A percentile compares a stretch with the other conserved stretches of the same genome.
These are phyloP conservation scores for Spondyliosoma cantharus DNA, from an alignment of 2,797 vertebrate species.

Conservation along the genomic window DNA sequence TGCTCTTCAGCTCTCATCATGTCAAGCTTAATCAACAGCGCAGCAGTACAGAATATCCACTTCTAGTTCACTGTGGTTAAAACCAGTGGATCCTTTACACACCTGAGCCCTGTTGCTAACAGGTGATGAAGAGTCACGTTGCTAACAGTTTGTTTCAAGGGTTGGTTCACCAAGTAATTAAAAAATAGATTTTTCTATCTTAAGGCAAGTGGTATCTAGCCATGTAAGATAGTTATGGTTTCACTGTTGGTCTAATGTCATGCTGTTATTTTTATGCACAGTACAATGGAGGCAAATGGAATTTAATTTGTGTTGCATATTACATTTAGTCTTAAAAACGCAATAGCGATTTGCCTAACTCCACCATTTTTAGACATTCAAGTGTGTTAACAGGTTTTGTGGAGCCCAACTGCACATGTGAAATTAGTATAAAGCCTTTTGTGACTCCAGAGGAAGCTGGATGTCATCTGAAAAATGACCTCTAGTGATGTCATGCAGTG, in stretches of 20 bases:
- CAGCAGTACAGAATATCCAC: conserved; percentile 45
- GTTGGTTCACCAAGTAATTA: conserved; percentile 1
- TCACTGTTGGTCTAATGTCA: too few relatives aligned
- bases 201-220: background rate
- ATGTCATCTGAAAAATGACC: too few relatives aligned
- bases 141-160: background rate
- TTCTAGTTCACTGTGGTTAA: conserved; percentile 46
- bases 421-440: too few relatives aligned
- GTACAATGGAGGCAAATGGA: background rate
- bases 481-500: too few relatives aligned
- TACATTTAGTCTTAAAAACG: background rate
- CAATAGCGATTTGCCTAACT: background rate
- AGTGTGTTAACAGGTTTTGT: too few relatives aligned
- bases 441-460: too few relatives aligned
- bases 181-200: background rate
- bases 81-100: conserved; percentile 30
- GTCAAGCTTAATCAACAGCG: conserved; percentile 68
- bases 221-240: background rate
- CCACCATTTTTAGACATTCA: too few relatives aligned
- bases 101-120: conserved; percentile 22
- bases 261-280: background rate
- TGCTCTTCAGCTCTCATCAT: conserved; percentile 68
- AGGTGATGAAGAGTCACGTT: background rate
- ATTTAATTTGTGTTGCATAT: background rate
- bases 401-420: too few relatives aligned